Percentiles rank a stretch among this genome's conserved stretches.
Evolutionary conservation across 2,888 invertebrate species (phyloP).

Genomic region (Lasius platythorax): DNA sequence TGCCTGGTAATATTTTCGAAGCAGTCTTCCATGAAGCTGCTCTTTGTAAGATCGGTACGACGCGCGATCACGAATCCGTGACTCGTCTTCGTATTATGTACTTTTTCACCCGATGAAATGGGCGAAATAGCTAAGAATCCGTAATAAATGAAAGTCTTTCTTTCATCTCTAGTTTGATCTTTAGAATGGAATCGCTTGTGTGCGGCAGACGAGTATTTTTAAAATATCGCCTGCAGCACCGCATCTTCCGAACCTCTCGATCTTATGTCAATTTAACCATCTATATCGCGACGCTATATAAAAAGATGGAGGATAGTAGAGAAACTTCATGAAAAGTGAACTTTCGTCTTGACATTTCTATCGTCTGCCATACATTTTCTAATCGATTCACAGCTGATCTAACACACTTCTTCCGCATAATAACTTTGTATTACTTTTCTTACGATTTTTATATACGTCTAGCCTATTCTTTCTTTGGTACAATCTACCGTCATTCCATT

Average conservation of each 20-base stretch:
- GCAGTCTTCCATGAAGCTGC: conserved; percentile 40
- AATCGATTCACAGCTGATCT: conserved; percentile 33
- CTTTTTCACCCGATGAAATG: neutral
- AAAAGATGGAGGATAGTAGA: neutral
- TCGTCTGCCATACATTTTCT: conserved; percentile 10
- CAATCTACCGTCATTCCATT: too few species aligned
- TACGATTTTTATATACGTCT: conserved; percentile 17
- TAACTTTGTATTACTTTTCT: neutral
- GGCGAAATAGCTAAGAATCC: neutral
- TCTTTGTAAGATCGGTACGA: conserved; percentile 4
- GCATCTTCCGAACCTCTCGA: neutral
- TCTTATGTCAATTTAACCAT: neutral
- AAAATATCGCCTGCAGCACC: neutral
- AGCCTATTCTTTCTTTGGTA: neutral
- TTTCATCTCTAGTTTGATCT: conserved; percentile 17
- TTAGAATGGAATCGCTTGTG: conserved; percentile 1
- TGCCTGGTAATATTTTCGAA: conserved; percentile 7
- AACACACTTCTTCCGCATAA: neutral
- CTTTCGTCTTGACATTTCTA: conserved; percentile 29
- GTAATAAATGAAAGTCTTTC: neutral
- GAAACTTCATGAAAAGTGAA: neutral
- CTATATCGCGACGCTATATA: neutral
- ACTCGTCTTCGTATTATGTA: conserved; percentile 18
- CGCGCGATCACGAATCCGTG: conserved; percentile 26
- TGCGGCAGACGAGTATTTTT: neutral